Conservation (phyloP, 2,888 invertebrate genomes). For the Diogma glabrata region DNA sequence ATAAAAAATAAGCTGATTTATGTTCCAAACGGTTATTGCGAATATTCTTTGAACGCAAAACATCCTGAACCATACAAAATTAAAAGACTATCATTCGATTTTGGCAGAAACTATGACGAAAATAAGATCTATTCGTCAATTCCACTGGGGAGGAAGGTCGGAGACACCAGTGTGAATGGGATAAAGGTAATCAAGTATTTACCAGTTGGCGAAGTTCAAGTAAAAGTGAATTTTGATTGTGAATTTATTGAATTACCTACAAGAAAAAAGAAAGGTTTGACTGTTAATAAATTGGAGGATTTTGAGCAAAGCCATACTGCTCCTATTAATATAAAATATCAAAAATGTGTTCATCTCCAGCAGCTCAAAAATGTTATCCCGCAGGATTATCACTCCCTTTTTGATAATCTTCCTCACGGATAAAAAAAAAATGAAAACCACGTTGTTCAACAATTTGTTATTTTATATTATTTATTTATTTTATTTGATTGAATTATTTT, state of each 20-base stretch:
- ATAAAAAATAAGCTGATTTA: background rate
- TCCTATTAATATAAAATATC: background rate
- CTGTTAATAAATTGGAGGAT: background rate
- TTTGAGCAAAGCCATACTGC: background rate
- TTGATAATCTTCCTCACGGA: too few relatives aligned
- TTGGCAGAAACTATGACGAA: background rate
- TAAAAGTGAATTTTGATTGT: background rate
- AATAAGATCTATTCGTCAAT: background rate
- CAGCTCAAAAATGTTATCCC: background rate
- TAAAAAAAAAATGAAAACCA: too few relatives aligned
- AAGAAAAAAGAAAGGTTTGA: background rate
- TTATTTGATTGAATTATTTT: too few relatives aligned
- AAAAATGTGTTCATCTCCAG: background rate
- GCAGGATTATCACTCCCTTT: background rate
- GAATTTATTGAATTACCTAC: background rate
- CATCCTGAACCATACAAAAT: conserved; percentile 8
- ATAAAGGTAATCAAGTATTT: background rate
- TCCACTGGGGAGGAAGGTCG: background rate
- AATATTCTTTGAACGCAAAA: background rate
- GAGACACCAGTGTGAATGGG: too few relatives aligned
- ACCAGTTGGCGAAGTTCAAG: background rate
- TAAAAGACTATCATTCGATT: background rate
- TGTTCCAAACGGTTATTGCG: conserved; percentile 5
- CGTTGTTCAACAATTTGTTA: too few relatives aligned
- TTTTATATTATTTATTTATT: too few relatives aligned